Percentiles rank a stretch among this genome's conserved stretches.
phyloP scores from a whole-genome alignment of 35 echinoderm and acorn worm genomes.

The Antedon bifida region DNA sequence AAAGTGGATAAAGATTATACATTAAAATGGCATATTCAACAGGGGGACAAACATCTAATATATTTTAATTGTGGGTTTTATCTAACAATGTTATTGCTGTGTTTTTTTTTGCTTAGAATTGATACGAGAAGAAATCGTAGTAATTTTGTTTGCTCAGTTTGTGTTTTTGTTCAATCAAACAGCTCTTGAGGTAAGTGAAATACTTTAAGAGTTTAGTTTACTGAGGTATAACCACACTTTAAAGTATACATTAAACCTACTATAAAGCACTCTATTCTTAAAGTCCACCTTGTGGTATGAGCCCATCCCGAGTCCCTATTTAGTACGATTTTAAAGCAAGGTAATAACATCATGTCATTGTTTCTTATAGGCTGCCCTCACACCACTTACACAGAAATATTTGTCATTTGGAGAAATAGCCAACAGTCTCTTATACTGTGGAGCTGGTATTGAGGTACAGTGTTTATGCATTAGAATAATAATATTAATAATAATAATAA shows the following conservation, averaged over 20 bases:
- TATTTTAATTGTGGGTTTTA: too few species aligned
- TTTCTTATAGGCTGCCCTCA: slow-evolving; percentile 47
- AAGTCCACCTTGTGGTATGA: too few species aligned
- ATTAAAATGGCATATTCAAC: too few species aligned
- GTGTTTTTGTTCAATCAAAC: slow-evolving; percentile 89
- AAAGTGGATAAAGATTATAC: too few species aligned
- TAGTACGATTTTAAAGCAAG: neutral
- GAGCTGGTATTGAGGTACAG: slow-evolving; percentile 58
- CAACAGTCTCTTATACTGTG: slow-evolving; percentile 69
- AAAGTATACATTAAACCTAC: too few species aligned
- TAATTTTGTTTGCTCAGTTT: slow-evolving; percentile 62
- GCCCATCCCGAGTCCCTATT: too few species aligned
- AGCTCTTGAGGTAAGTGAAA: slow-evolving; percentile 61
- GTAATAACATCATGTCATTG: neutral
- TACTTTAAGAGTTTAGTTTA: too few species aligned
- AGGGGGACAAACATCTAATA: too few species aligned
- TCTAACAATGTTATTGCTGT: too few species aligned
- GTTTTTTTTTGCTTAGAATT: slow-evolving; percentile 26
- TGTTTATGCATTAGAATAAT: neutral
- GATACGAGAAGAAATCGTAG: slow-evolving; percentile 75
- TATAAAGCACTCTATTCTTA: too few species aligned
- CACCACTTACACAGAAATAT: slow-evolving; percentile 41
- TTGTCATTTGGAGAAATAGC: slow-evolving; percentile 44
- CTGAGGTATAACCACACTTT: too few species aligned
- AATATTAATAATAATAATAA: too few species aligned